phyloP scores from a whole-genome alignment of 2,888 invertebrate genomes.

The Erebia epiphron region DNA sequence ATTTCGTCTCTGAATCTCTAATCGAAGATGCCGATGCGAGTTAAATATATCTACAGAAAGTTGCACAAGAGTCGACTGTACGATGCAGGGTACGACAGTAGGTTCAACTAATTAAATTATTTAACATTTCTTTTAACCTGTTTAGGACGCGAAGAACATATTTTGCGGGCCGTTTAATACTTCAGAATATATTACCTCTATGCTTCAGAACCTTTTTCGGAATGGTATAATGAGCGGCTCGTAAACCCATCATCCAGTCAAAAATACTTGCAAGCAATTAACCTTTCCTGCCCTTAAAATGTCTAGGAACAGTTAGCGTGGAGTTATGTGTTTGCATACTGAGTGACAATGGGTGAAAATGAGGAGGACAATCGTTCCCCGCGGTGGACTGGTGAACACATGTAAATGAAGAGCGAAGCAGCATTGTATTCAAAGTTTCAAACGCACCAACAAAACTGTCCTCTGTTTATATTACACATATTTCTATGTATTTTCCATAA shows the following conservation, averaged over 20 bases:
- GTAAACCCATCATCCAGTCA: constrained; percentile 29
- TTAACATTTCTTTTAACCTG: background rate
- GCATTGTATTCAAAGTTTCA: constrained; percentile 42
- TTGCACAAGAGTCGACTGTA: constrained; percentile 3
- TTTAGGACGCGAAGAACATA: background rate
- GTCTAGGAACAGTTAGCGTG: constrained; percentile 55
- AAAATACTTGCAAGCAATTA: constrained; percentile 48
- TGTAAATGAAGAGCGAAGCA: constrained; percentile 63
- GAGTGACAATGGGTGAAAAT: constrained; percentile 71
- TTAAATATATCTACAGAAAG: constrained; percentile 36
- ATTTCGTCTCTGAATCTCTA: constrained; percentile 55
- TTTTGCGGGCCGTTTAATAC: background rate
- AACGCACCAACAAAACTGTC: constrained; percentile 40
- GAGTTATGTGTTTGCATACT: constrained; percentile 62
- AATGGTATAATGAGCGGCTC: constrained; percentile 23
- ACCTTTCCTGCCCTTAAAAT: constrained; percentile 47
- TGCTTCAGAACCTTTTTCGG: background rate
- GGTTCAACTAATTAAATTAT: background rate
- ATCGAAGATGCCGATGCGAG: constrained; percentile 56
- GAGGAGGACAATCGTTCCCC: constrained; percentile 56
- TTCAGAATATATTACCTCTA: too few relatives aligned
- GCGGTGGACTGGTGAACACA: constrained; percentile 57
- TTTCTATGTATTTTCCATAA: background rate
- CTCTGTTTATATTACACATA: background rate
- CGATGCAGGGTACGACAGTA: background rate